Conservation (phyloP, 2,113 vertebrate species). For the Chionis minor region DNA sequence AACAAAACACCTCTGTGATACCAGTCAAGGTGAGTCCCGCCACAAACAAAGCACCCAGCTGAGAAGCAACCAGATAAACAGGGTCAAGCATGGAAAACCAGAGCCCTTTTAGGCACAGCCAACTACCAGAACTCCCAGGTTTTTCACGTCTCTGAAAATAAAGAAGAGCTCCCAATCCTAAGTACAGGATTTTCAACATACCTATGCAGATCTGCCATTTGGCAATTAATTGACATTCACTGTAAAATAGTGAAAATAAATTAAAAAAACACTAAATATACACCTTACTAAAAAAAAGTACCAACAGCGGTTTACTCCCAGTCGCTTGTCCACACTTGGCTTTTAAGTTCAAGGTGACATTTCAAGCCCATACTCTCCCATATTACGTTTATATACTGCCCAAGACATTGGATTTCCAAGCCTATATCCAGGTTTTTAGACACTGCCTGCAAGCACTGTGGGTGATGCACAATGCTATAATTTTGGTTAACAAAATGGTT, state of each 20-base stretch:
- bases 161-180: neutral
- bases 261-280: neutral
- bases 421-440: neutral
- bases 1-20: neutral
- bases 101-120: neutral
- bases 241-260: neutral
- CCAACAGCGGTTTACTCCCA: neutral
- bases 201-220: neutral
- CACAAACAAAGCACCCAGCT: neutral
- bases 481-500: neutral
- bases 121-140: neutral
- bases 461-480: neutral
- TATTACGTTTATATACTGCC: neutral
- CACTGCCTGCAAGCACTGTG: neutral
- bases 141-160: neutral
- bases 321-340: accelerated
- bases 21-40: neutral
- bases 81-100: neutral
- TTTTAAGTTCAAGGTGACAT: neutral
- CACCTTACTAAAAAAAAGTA: neutral
- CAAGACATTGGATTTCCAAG: neutral
- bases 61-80: neutral
- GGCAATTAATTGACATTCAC: neutral
- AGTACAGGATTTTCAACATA: accelerated
- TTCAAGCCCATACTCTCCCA: neutral